phyloP scores from a whole-genome alignment of 2,888 invertebrate genomes.

The Drosophila merina region DNA sequence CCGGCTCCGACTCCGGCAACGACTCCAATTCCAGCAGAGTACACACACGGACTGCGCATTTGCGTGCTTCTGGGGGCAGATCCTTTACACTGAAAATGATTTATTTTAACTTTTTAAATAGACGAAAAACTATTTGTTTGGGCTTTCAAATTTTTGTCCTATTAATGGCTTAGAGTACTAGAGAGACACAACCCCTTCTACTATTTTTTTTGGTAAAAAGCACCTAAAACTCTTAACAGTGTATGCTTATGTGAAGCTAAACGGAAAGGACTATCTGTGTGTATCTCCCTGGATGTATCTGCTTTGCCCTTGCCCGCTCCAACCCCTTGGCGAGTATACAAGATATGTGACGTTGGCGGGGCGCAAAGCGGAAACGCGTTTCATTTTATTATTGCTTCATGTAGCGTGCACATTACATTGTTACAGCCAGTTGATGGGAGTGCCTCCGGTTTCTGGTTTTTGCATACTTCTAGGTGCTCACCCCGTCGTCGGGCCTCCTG shows the following conservation, averaged over 20 bases:
- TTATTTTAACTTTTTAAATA: too few relatives aligned
- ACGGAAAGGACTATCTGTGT: constrained; percentile 66
- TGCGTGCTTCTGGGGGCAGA: constrained; percentile 57
- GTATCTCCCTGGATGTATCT: constrained; percentile 43
- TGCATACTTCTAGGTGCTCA: constrained; percentile 87
- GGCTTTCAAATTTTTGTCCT: too few relatives aligned
- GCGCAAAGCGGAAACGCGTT: constrained; percentile 73
- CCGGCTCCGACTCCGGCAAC: constrained; percentile 7
- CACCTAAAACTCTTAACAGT: not conserved
- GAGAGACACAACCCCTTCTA: too few relatives aligned
- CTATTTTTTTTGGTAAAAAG: not conserved
- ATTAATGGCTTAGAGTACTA: too few relatives aligned
- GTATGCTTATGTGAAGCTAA: constrained; percentile 51
- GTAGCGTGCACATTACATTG: constrained; percentile 76
- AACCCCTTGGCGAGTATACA: constrained; percentile 14
- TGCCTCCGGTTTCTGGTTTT: constrained; percentile 28
- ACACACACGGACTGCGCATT: constrained; percentile 60
- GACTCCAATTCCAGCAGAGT: constrained; percentile 17
- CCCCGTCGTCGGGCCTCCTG: constrained; percentile 94
- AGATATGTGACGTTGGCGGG: constrained; percentile 42
- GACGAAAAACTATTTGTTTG: too few relatives aligned
- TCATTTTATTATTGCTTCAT: constrained; percentile 78
- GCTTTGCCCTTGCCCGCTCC: constrained; percentile 8
- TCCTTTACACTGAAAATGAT: constrained; percentile 13
- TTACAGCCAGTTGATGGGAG: constrained; percentile 45